Conservation (phyloP, 2,113 vertebrate genomes). For the Sapajus apella region DNA sequence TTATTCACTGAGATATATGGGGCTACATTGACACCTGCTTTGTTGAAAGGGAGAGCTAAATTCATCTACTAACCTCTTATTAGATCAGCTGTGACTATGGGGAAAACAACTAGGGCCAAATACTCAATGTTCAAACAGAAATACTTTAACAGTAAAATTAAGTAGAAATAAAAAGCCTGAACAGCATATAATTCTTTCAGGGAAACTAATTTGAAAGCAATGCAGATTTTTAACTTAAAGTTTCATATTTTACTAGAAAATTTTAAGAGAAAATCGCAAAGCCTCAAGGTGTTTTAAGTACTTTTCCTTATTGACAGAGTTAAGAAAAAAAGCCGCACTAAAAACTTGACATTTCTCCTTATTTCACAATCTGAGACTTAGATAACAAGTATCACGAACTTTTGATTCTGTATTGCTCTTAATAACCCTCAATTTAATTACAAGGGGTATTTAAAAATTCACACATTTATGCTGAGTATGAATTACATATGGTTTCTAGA, state of each 20-base stretch:
- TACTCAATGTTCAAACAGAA: background rate
- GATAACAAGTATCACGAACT: background rate
- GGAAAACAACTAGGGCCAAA: background rate
- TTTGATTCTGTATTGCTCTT: conserved; percentile 20
- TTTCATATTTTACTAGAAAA: conserved; percentile 46
- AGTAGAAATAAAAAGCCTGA: background rate
- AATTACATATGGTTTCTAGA: conserved; percentile 46
- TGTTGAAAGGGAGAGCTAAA: conserved; percentile 7
- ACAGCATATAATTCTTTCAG: background rate
- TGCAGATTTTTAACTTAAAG: background rate
- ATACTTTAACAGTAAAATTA: background rate
- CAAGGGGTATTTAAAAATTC: background rate
- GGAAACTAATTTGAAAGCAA: background rate
- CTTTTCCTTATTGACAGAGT: background rate
- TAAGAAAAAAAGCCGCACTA: background rate
- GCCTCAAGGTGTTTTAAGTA: background rate
- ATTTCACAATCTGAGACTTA: conserved; percentile 46
- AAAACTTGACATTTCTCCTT: conserved; percentile 26
- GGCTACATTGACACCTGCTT: background rate
- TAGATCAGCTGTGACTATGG: background rate
- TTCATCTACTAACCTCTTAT: background rate
- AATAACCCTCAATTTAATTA: conserved; percentile 10
- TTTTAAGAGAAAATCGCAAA: background rate
- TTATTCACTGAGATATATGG: background rate
- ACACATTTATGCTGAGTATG: background rate